These are phyloP conservation scores for Augochlorella aurata DNA, from an alignment of 2,888 invertebrate genomes.

Conservation along the genomic window DNA sequence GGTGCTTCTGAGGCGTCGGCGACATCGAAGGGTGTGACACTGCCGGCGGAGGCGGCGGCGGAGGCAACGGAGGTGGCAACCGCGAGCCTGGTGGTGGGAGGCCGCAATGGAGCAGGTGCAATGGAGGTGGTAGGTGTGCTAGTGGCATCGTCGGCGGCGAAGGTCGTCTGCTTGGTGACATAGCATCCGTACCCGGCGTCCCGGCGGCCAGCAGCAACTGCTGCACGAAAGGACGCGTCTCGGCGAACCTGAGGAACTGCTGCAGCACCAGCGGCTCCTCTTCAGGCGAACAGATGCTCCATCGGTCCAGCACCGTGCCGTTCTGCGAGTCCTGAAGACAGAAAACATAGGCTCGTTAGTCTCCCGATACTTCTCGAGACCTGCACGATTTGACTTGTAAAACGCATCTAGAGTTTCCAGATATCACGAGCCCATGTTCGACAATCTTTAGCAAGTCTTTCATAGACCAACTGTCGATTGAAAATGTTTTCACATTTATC, in stretches of 20 bases:
- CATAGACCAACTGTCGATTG: no score
- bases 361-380: no score
- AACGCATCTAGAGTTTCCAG: no score
- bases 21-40: conserved; percentile 82
- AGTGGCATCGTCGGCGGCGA: conserved; percentile 84
- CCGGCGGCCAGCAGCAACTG: conserved; percentile 85
- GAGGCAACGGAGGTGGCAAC: conserved; percentile 80
- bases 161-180: conserved; percentile 87
- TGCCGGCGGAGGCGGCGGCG: conserved; percentile 77
- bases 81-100: conserved; percentile 82
- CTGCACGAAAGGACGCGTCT: conserved; percentile 92
- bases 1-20: conserved; percentile 82
- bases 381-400: no score
- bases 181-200: conserved; percentile 84
- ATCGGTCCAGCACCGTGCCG: conserved; percentile 91
- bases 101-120: conserved; percentile 79
- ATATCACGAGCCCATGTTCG: no score
- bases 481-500: no score
- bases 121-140: conserved; percentile 80
- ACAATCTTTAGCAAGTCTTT: no score
- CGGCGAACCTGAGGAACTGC: conserved; percentile 94
- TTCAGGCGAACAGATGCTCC: conserved; percentile 93
- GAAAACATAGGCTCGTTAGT: not conserved
- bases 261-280: conserved; percentile 96
- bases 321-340: conserved; percentile 90